Conservation (phyloP, 2,888 invertebrate species). For the Dermolepida albohirtum region DNA sequence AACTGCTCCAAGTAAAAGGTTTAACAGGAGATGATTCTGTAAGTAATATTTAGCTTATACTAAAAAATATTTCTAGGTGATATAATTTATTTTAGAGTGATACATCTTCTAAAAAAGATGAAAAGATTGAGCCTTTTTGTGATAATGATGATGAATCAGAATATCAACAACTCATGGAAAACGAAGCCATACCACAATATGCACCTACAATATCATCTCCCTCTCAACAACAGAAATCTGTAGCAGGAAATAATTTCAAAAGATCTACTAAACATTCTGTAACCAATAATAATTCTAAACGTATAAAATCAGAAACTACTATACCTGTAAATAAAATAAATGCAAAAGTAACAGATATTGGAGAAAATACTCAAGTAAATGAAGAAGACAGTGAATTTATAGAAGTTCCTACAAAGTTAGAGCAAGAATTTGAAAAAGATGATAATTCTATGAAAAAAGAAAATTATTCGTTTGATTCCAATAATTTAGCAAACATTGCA, state of each 20-base stretch:
- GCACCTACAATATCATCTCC: slow-evolving; percentile 45
- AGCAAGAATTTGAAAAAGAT: slow-evolving; percentile 51
- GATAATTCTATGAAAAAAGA: slow-evolving; percentile 46
- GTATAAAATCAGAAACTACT: slow-evolving; percentile 43
- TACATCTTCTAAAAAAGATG: slow-evolving; percentile 60
- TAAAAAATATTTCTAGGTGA: neutral
- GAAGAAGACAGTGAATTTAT: slow-evolving; percentile 49
- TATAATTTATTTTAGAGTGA: slow-evolving; percentile 57
- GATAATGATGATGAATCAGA: slow-evolving; percentile 59
- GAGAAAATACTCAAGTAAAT: slow-evolving; percentile 43
- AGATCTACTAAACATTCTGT: slow-evolving; percentile 43
- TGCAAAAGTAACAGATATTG: slow-evolving; percentile 12
- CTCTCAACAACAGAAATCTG: slow-evolving; percentile 37
- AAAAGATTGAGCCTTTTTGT: slow-evolving; percentile 56
- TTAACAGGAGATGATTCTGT: slow-evolving; percentile 69
- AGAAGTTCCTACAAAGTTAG: slow-evolving; percentile 47
- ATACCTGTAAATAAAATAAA: slow-evolving; percentile 22
- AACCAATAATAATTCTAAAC: slow-evolving; percentile 41
- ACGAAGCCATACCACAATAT: slow-evolving; percentile 52
- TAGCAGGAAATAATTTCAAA: slow-evolving; percentile 40
- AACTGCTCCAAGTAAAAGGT: slow-evolving; percentile 78
- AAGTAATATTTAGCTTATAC: slow-evolving; percentile 48
- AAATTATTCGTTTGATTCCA: slow-evolving; percentile 36
- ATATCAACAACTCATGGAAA: slow-evolving; percentile 58
- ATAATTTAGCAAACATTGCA: slow-evolving; percentile 22